Percentiles rank a stretch among this genome's conserved stretches.
Evolutionary conservation across 2,888 invertebrate genomes (phyloP).

Genomic region (Agrochola lychnidis): DNA sequence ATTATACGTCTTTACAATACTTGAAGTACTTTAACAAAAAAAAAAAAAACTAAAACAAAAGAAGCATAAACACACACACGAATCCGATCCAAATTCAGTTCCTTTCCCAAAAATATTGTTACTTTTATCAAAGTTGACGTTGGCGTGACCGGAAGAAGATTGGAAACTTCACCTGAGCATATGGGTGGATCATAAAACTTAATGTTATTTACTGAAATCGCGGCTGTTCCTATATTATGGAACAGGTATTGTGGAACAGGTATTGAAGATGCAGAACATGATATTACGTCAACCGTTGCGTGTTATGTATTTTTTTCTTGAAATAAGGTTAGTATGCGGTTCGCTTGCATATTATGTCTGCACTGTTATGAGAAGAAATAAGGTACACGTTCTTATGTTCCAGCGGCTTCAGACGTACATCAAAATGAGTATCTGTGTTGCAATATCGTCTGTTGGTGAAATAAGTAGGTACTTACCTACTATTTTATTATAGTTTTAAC

Average conservation of each 20-base stretch:
- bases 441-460: not conserved
- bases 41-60: slow-evolving; percentile 10
- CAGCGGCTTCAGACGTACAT: slow-evolving; percentile 2
- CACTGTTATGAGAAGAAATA: slow-evolving; percentile 21
- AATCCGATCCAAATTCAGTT: slow-evolving; percentile 7
- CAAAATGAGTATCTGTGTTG: not conserved
- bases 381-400: not conserved
- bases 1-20: not conserved
- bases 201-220: slow-evolving; percentile 67
- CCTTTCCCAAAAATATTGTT: slow-evolving; percentile 25
- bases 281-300: slow-evolving; percentile 35
- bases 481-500: not conserved
- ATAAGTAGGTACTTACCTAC: not conserved
- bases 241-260: slow-evolving; percentile 36
- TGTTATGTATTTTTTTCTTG: slow-evolving; percentile 24
- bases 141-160: slow-evolving; percentile 47
- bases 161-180: slow-evolving; percentile 60
- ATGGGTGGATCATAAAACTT: slow-evolving; percentile 70
- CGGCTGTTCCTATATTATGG: slow-evolving; percentile 42
- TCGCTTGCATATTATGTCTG: slow-evolving; percentile 15
- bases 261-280: slow-evolving; percentile 42
- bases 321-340: slow-evolving; percentile 13
- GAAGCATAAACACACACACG: not conserved
- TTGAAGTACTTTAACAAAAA: not conserved
- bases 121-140: slow-evolving; percentile 49